Conservation (phyloP, 2,888 invertebrate species). For the Tenodera sinensis region DNA sequence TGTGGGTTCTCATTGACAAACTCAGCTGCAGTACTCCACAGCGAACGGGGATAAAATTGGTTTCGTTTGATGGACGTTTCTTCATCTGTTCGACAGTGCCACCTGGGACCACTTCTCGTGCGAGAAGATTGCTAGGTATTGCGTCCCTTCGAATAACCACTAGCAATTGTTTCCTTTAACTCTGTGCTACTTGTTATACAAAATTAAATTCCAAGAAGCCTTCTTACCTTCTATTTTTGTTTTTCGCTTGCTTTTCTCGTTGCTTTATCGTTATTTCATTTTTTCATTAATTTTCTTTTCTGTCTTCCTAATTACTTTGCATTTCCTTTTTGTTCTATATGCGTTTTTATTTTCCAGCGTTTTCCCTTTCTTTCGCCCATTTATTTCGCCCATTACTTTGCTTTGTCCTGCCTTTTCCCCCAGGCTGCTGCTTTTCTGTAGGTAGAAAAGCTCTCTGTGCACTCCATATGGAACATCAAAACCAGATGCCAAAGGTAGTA, state of each 20-base stretch:
- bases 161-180: neutral
- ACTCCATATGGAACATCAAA: neutral
- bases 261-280: neutral
- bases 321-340: neutral
- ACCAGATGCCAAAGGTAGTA: neutral
- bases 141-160: neutral
- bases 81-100: constrained; percentile 8
- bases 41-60: constrained; percentile 3
- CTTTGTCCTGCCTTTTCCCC: neutral
- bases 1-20: neutral
- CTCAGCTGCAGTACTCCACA: neutral
- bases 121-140: neutral
- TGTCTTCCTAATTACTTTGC: neutral
- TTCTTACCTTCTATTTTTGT: neutral
- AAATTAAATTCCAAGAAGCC: neutral
- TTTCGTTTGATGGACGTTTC: constrained; percentile 18
- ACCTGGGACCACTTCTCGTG: neutral
- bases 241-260: neutral
- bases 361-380: neutral
- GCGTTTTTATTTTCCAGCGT: neutral
- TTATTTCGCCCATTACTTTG: neutral
- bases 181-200: neutral
- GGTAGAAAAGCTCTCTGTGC: neutral
- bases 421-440: neutral
- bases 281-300: neutral